A percentile compares a stretch with the other conserved stretches of the same genome.
phyloP scores from a whole-genome alignment of 2,113 vertebrate species.

The Varanus salvator region DNA sequence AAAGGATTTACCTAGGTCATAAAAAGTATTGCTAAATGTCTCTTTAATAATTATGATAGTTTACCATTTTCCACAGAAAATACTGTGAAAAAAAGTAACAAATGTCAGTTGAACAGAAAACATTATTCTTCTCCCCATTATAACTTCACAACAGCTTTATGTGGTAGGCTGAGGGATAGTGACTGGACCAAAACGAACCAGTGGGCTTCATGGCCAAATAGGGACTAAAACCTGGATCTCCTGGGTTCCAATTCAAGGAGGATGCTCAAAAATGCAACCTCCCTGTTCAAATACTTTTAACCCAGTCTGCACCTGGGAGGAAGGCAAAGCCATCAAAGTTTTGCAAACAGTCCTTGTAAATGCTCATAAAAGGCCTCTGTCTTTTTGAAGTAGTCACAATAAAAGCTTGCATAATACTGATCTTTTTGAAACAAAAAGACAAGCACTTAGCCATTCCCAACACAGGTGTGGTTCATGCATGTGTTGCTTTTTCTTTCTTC shows the following conservation, averaged over 20 bases:
- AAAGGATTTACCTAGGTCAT: neutral
- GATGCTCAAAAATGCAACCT: no score
- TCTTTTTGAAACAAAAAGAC: no score
- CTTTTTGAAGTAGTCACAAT: neutral
- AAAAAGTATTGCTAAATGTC: neutral
- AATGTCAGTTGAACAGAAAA: neutral
- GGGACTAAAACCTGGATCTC: no score
- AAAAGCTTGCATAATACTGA: neutral
- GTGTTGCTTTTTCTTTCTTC: neutral
- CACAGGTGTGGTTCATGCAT: neutral
- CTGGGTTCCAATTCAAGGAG: no score
- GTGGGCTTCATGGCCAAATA: no score
- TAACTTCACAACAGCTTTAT: no score
- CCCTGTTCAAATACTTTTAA: no score
- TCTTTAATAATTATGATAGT: conserved; percentile 5
- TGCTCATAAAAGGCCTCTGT: neutral
- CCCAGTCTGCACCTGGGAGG: no score
- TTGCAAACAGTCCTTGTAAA: neutral
- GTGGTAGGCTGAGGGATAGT: no score
- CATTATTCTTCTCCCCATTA: no score
- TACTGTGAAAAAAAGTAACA: conserved; percentile 2
- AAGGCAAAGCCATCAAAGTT: neutral
- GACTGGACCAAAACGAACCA: no score
- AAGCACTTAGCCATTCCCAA: no score
- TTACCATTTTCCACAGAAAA: neutral